Base-by-base conservation (phyloP, 2,888 invertebrate genomes). In the Gasteruption jaculator region DNA sequence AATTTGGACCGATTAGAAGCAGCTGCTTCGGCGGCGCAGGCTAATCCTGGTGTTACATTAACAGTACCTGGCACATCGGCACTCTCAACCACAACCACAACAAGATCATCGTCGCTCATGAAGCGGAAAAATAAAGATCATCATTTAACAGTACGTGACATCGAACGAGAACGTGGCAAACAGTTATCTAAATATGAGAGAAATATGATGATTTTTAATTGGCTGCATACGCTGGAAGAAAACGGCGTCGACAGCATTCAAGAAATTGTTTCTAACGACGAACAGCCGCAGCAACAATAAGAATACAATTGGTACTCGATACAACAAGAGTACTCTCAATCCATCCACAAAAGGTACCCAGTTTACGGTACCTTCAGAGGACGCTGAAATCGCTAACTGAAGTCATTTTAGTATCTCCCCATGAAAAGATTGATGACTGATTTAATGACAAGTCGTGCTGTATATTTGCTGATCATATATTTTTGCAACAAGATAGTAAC, bases 181-280 rank as follows among this genome's bases (percentile, higher is more conserved):
- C 89, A 90, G 0, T 75, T 91, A 8, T 86, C 87, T n/a, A 89
- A 89, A 59, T 90, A 89, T 71, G 90, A 91, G 62, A 73, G 91
- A n/a, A 92, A 93, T 71, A 89, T 92, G 83, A 91, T 91, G 86
- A 92, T 92, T 43, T 92, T 92, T 73, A 91, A 91, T 71, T 93
- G 92, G 92, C 76, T 93, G 2, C 90, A 91, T 66, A 88, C 88
- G 2, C 76, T 92, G 14, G 88, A 90, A 63, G 88, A 90, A 52
- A 78, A 80, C 0, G 78, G 79, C 21, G 78, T 58, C 38, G 59
- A 61, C 15, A 60, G 54, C 33, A 31, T 58, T 38, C 58, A 58
- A 50, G 55, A 56, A 55, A 19, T 39, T 15, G 6, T 15, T 12
- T 31, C 19, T 11, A 16, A 15, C n/a, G 31, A 31, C 31, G 31